Base-by-base conservation (phyloP, 2,797 vertebrate species). In the Staurois parvus region DNA sequence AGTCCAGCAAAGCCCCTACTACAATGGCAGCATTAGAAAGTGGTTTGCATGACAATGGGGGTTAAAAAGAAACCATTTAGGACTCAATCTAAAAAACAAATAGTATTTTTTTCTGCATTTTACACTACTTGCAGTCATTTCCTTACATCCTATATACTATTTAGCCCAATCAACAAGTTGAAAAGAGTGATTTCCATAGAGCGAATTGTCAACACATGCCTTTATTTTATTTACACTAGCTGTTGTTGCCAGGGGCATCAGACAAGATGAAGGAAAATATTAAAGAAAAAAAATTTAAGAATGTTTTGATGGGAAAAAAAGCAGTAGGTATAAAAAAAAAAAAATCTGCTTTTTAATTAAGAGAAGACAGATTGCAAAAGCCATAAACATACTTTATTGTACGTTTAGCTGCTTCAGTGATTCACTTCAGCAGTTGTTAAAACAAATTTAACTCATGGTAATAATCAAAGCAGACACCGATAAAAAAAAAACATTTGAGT, bases 1-100 rank as follows among this genome's bases (percentile, higher is more conserved):
- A 94, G 92, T 91, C 90, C 88, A 87, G 88, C 85, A 89, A 89
- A 92, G 89, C 85, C 52, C 80, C 75, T 79, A 85, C 88, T 86
- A 86, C 88, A 91, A 90, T 90, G 90, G 84, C 19, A 45, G 91
- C 85, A 89, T 85, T 85, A 91, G 91, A 83, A 80, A 86, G 89
- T 85, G 84, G 79, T 90, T 88, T 92, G 89, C 88, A 90, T 91
- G 86, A 90, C 86, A 93, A 93, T 89, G 28, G 83, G 79, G 89
- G 79, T 88, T 88, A 29, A 89, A 85, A 88, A 34, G 72, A 89
- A 89, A 89, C n/a, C 79, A 67, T 89, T 93, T 88, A 79, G 88
- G 68, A 29, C 30, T 52, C 17, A 45, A 81, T 78, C 89, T 82
- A 80, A 90, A 75, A 88, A 85, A 88, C 66, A 90, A 90, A 87